A percentile compares a stretch with the other conserved stretches of the same genome.
Evolutionary conservation across 1,140 invertebrate genomes (phyloP).

Genomic region (Aphelinus certus): DNA sequence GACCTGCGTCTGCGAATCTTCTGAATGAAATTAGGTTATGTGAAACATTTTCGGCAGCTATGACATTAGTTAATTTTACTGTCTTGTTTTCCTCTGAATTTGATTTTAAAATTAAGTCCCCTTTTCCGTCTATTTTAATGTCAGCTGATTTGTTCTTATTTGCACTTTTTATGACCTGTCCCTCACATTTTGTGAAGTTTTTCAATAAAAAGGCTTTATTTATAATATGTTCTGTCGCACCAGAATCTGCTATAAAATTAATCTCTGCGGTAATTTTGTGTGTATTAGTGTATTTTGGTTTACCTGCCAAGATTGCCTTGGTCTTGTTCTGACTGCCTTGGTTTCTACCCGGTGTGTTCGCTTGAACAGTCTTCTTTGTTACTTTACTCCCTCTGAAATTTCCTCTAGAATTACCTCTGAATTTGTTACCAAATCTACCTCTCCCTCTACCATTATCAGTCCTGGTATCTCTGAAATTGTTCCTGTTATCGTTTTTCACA

Average conservation of each 20-base stretch:
- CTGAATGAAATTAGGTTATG: conserved; percentile 39
- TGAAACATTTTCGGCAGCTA: conserved; percentile 30
- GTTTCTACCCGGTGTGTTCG: too few species aligned
- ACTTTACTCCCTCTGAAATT: too few species aligned
- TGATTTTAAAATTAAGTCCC: conserved; percentile 11
- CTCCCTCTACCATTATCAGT: too few species aligned
- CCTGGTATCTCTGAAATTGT: too few species aligned
- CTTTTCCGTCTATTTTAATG: conserved; percentile 38
- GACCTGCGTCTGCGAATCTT: conserved; percentile 23
- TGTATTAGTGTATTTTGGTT: neutral
- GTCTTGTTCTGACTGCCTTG: neutral
- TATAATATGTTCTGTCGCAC: conserved; percentile 42
- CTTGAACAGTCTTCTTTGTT: too few species aligned
- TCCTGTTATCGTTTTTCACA: too few species aligned
- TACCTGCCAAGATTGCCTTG: neutral
- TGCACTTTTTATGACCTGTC: conserved; percentile 36
- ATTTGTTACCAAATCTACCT: neutral
- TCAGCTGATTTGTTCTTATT: conserved; percentile 38
- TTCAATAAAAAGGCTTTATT: conserved; percentile 38
- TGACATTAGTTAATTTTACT: conserved; percentile 29
- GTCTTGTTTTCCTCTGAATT: neutral
- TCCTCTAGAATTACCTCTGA: neutral
- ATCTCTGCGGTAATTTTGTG: conserved; percentile 15
- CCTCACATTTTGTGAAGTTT: conserved; percentile 34
- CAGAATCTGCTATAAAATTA: conserved; percentile 42